A percentile compares a stretch with the other conserved stretches of the same genome.
Evolutionary conservation across 2,888 invertebrate species (phyloP).

Genomic region (Dexiosoma caninum): DNA sequence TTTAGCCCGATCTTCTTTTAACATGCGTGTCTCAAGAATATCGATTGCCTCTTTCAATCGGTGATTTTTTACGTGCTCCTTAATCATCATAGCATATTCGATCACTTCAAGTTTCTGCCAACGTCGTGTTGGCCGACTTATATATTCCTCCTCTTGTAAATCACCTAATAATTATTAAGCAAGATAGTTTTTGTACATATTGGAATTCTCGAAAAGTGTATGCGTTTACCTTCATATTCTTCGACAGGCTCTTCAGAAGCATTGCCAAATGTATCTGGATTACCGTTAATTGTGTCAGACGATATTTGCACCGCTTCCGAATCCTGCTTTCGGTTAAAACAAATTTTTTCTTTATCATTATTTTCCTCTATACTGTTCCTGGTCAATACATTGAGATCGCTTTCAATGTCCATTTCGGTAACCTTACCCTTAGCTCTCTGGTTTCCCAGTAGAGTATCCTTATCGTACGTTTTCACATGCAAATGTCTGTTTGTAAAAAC

Average conservation of each 20-base stretch:
- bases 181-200: not conserved
- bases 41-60: slow-evolving; percentile 87
- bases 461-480: slow-evolving; percentile 71
- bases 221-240: slow-evolving; percentile 58
- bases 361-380: not conserved
- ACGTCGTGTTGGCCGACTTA: slow-evolving; percentile 78
- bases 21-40: slow-evolving; percentile 86
- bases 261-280: slow-evolving; percentile 72
- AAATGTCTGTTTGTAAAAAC: slow-evolving; percentile 40
- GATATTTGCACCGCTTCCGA: not conserved
- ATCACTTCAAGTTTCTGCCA: slow-evolving; percentile 80
- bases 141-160: slow-evolving; percentile 80
- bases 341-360: not conserved
- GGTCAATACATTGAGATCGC: too few species aligned
- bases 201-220: not conserved
- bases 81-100: slow-evolving; percentile 86
- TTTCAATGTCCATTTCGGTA: not conserved
- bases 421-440: slow-evolving; percentile 66
- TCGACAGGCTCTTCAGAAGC: slow-evolving; percentile 53
- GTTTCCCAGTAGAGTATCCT: slow-evolving; percentile 68
- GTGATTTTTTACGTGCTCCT: slow-evolving; percentile 81
- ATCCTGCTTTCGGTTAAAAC: not conserved
- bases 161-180: slow-evolving; percentile 77
- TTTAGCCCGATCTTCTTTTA: slow-evolving; percentile 86
- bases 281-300: slow-evolving; percentile 24